Evolutionary conservation across 2,888 invertebrate species (phyloP).

Genomic region (Suillia variegata): DNA sequence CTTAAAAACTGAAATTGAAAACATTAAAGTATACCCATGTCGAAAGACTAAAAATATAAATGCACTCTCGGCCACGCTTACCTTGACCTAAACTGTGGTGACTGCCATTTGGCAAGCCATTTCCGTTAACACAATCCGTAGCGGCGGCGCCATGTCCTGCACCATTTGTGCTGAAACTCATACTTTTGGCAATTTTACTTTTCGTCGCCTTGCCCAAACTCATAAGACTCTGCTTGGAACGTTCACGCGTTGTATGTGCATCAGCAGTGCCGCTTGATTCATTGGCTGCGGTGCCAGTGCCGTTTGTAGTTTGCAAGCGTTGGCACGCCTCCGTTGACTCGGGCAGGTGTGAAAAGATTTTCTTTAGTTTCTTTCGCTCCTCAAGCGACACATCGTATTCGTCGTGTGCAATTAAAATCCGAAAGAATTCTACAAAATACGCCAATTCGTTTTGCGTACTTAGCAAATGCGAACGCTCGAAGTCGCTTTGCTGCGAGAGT

Average conservation of each 20-base stretch:
- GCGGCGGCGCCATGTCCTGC: constrained; percentile 18
- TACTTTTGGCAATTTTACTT: constrained; percentile 57
- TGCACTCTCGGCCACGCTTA: not conserved
- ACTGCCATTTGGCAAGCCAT: constrained; percentile 23
- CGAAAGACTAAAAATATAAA: constrained; percentile 3
- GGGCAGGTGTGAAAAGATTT: constrained; percentile 63
- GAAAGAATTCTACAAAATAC: constrained; percentile 66
- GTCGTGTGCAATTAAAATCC: constrained; percentile 60
- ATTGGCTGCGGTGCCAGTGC: not conserved
- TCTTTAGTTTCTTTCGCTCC: constrained; percentile 61
- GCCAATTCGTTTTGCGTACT: constrained; percentile 72
- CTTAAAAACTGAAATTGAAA: constrained; percentile 22
- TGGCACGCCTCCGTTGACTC: constrained; percentile 35
- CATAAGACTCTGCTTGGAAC: constrained; percentile 47
- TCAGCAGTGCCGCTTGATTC: not conserved
- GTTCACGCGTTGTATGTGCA: not conserved
- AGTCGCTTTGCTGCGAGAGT: constrained; percentile 63
- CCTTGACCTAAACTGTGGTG: not conserved
- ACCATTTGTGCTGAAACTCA: constrained; percentile 47
- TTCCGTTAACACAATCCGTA: constrained; percentile 1
- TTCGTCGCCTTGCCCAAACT: constrained; percentile 58
- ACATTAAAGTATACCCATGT: not conserved
- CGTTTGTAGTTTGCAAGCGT: not conserved
- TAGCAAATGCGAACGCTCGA: constrained; percentile 70
- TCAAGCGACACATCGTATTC: constrained; percentile 54